Base-by-base conservation (phyloP, 2,888 invertebrate genomes). In the Drosophila multiciliata region DNA sequence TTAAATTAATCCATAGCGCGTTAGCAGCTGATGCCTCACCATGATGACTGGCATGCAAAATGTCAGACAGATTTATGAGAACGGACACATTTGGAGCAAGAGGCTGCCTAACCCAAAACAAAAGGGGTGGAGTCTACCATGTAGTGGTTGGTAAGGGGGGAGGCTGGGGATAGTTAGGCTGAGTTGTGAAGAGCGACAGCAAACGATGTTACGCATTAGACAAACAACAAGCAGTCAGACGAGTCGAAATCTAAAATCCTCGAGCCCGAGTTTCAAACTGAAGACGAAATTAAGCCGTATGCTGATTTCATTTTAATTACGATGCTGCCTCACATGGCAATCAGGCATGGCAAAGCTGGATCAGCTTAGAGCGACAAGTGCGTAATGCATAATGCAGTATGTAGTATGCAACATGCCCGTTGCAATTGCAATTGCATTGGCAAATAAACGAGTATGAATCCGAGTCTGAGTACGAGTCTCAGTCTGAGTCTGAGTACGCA, bases 301-400 rank as follows among this genome's bases (percentile, higher is more conserved):
- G 87, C 89, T 87, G 90, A 87, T 87, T 87, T 87, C 90, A 90
- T 90, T 87, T 90, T 87, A 87, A 87, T 87, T 87, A 90, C 90
- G 84, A 72, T 67, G 83, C 72, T 66, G 73, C 80, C 66, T 74
- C 71, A 61, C 69, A 77, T 73, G 78, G 90, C 90, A 85, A 89
- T 85, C 90, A 86, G 85, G 88, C 85, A 82, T 89, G 75, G 90
- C 80, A 89, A 89, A 86, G 85, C 85, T 89, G 85, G 90, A 86
- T 87, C 88, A 87, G 90, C 85, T 89, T 89, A 85, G 90, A 86
- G 90, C 88, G 85, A 86, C 86, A 86, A 86, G 88, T 86, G 86
- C 90, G 90, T 87, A 89, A 89, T 87, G 85, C 88, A 85, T 73
- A 70, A 53, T 54, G 60, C 54, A 55, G 45, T 23, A 53, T 54